These are phyloP conservation scores for Oikopleura vanhoeffeni DNA, from an alignment of 23 tunicate genomes.

Conservation along the genomic window DNA sequence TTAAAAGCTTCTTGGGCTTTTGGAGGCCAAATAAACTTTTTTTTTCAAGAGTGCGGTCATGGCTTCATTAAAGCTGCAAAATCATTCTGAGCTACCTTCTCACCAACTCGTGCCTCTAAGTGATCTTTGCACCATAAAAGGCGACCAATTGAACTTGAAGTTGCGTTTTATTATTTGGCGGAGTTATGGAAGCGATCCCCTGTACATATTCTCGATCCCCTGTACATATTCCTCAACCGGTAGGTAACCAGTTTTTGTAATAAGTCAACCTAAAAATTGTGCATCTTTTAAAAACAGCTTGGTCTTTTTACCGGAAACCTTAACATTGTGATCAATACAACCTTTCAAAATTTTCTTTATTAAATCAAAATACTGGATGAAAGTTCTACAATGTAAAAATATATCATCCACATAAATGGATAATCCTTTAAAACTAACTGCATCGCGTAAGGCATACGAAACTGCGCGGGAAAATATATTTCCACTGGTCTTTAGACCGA, in stretches of 20 bases:
- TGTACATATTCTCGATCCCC: neutral
- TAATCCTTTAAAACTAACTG: neutral
- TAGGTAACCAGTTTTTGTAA: neutral
- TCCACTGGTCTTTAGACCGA: neutral
- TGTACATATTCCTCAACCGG: neutral
- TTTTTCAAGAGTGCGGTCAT: neutral
- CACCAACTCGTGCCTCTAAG: neutral
- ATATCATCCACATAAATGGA: neutral
- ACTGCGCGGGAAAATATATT: neutral
- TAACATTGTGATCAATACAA: neutral
- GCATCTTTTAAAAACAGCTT: neutral
- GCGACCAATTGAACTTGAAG: neutral
- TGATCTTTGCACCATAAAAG: neutral
- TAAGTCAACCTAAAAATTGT: neutral
- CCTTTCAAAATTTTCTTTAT: neutral
- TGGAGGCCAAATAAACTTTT: neutral
- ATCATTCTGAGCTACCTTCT: neutral
- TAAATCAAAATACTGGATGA: neutral
- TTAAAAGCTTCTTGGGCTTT: constrained; percentile 6
- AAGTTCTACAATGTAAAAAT: neutral
- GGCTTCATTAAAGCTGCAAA: neutral
- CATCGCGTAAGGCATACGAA: neutral
- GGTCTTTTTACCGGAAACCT: neutral
- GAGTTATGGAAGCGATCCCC: neutral
- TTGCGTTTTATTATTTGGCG: neutral